Percentiles rank a stretch among this genome's conserved stretches.
These are phyloP conservation scores for Threskiornis aethiopicus DNA, from an alignment of 2,797 vertebrate genomes.

Conservation along the genomic window DNA sequence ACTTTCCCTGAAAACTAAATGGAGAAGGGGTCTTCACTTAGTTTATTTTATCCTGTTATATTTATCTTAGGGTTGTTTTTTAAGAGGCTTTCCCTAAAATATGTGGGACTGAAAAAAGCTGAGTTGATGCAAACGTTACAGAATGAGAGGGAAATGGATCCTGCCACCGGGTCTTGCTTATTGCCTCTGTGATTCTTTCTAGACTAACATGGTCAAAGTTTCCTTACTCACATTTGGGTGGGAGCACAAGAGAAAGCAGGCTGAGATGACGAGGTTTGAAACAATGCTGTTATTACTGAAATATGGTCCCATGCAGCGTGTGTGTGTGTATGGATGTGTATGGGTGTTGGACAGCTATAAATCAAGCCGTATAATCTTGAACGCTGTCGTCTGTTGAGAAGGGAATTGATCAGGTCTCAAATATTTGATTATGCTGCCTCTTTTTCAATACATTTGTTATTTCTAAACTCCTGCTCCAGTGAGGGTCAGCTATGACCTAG, in stretches of 20 bases:
- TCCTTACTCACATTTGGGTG: conserved; percentile 49
- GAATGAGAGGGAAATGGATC: conserved; percentile 39
- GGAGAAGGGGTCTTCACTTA: background rate
- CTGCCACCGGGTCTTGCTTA: conserved; percentile 64
- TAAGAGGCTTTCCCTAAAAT: conserved; percentile 32
- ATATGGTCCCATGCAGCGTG: background rate
- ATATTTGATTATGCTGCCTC: background rate
- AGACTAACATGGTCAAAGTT: conserved; percentile 58
- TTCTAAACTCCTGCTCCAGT: background rate
- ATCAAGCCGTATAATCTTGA: background rate
- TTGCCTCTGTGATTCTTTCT: conserved; percentile 52
- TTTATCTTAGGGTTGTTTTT: background rate
- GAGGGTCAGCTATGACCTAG: background rate
- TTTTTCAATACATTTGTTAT: background rate
- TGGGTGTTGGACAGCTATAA: background rate
- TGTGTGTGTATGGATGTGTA: background rate
- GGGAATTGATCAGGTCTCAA: background rate
- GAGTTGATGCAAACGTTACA: background rate
- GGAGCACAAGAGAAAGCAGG: background rate
- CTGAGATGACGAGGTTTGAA: background rate
- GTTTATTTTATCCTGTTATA: background rate
- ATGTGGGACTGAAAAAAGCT: background rate
- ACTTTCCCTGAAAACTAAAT: background rate
- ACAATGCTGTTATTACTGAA: background rate
- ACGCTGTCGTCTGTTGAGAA: background rate